phyloP scores from a whole-genome alignment of 2,888 invertebrate genomes.

The Griposia aprilina region DNA sequence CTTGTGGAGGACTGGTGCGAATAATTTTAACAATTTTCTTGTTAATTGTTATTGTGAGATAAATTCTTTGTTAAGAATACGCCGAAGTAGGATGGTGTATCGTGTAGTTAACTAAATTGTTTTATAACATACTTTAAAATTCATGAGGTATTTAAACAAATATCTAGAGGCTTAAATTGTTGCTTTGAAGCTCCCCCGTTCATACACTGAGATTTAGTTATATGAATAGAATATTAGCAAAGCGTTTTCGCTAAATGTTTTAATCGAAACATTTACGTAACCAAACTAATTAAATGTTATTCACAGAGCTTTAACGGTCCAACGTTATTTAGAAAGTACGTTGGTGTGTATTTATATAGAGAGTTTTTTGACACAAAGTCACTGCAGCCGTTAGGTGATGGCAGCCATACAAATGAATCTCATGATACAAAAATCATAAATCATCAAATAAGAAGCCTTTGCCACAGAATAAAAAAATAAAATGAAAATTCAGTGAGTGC shows the following conservation, averaged over 20 bases:
- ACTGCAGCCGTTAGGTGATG: not conserved
- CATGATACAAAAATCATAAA: not conserved
- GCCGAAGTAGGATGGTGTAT: not conserved
- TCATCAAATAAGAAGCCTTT: not conserved
- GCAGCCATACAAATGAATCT: not conserved
- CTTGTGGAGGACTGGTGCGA: slow-evolving; percentile 59
- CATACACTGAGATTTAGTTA: slow-evolving; percentile 19
- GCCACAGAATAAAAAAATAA: not conserved
- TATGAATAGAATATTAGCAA: slow-evolving; percentile 9
- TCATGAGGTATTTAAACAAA: not conserved
- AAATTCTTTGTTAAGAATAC: slow-evolving; percentile 40
- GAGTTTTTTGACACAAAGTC: not conserved
- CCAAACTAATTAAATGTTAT: not conserved
- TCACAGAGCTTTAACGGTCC: not conserved
- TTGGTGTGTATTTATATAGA: not conserved
- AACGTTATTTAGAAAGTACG: not conserved
- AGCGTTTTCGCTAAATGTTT: not conserved
- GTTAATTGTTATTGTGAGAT: slow-evolving; percentile 50
- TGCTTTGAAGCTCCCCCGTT: not conserved
- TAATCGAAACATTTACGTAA: not conserved
- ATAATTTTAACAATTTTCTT: slow-evolving; percentile 66
- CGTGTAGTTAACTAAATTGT: slow-evolving; percentile 20
- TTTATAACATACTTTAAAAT: not conserved
- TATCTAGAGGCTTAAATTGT: not conserved
- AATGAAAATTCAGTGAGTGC: slow-evolving; percentile 15